Conservation (phyloP, 2,797 vertebrate species). For the Coregonus suidteri region DNA sequence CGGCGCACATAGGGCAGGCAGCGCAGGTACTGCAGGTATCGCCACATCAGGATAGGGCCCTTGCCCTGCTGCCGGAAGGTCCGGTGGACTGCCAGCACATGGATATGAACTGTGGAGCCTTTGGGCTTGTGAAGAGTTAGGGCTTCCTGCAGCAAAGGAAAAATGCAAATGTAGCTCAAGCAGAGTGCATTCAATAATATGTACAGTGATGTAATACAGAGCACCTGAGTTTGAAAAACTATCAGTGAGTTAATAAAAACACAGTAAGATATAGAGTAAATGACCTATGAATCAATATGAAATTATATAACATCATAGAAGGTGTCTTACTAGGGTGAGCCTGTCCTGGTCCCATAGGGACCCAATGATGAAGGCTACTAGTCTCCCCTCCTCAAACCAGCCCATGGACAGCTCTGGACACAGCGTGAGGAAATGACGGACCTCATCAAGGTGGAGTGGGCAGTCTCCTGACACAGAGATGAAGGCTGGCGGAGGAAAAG, state of each 20-base stretch:
- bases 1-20: conserved; percentile 81
- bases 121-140: conserved; percentile 85
- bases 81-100: conserved; percentile 87
- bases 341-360: conserved; percentile 93
- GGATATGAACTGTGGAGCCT: conserved; percentile 87
- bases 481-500: conserved; percentile 77
- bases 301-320: not conserved
- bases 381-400: conserved; percentile 91
- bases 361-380: conserved; percentile 92
- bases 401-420: conserved; percentile 95
- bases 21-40: conserved; percentile 88
- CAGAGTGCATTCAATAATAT: not conserved
- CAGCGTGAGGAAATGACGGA: conserved; percentile 88
- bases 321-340: conserved; percentile 79
- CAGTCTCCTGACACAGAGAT: conserved; percentile 90
- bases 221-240: conserved; percentile 16
- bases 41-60: conserved; percentile 90
- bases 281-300: not conserved
- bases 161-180: not conserved
- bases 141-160: conserved; percentile 74
- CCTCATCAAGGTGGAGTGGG: conserved; percentile 88
- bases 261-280: not conserved
- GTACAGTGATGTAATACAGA: not conserved
- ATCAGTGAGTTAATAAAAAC: not conserved
- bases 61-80: conserved; percentile 91